Evolutionary conservation across 2,888 invertebrate species (phyloP).

Genomic region (Ariolimax columbianus): DNA sequence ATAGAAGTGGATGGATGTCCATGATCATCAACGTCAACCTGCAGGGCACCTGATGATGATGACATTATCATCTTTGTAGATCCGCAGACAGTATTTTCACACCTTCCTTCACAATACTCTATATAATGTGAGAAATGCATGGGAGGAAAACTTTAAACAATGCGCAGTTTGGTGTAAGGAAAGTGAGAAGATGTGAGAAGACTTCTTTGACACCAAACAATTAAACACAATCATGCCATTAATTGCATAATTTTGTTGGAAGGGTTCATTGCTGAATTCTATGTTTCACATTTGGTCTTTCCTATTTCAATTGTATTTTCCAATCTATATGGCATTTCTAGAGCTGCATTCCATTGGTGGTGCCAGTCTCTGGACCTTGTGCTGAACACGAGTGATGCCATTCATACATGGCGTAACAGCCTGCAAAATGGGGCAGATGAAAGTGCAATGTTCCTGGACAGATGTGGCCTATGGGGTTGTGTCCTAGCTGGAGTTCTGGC

Average conservation of each 20-base stretch:
- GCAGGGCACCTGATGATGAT: no score
- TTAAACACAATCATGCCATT: background rate
- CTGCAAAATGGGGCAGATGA: conserved; percentile 63
- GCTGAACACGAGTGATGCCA: conserved; percentile 70
- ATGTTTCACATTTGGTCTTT: background rate
- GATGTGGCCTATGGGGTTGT: conserved; percentile 79
- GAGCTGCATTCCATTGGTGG: conserved; percentile 77
- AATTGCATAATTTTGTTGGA: background rate
- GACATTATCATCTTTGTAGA: no score
- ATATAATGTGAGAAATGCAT: no score
- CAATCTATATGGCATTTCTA: conserved; percentile 42
- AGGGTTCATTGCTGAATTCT: background rate
- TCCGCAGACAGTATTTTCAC: no score
- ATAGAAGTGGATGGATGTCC: no score
- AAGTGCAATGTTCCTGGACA: conserved; percentile 67
- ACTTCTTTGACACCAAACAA: no score
- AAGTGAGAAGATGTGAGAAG: no score
- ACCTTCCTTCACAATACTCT: no score
- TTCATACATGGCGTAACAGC: conserved; percentile 70
- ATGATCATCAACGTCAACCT: no score
- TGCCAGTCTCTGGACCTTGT: conserved; percentile 73
- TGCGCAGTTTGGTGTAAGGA: no score
- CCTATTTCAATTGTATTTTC: background rate
- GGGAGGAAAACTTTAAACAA: no score
- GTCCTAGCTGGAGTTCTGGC: conserved; percentile 74